phyloP scores from a whole-genome alignment of 1,140 invertebrate genomes.

The Zaprionus africanus region DNA sequence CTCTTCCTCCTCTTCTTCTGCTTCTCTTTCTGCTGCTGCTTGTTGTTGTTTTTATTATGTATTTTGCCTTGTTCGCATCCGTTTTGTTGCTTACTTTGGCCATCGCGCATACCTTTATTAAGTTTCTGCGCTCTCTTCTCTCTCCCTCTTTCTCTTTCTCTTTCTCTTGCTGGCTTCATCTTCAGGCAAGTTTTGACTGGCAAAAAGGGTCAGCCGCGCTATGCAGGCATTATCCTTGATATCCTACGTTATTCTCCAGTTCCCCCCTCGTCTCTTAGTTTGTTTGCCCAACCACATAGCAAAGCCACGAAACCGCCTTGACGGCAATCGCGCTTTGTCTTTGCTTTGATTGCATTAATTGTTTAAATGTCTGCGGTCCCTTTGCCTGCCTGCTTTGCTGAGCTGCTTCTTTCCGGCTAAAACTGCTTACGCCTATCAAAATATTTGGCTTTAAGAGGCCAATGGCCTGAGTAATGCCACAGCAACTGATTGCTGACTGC shows the following conservation, averaged over 20 bases:
- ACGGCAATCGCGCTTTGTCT: constrained; percentile 47
- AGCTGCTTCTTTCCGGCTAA: not conserved
- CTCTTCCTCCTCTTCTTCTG: not conserved
- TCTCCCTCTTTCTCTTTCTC: not conserved
- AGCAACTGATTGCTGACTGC: not conserved
- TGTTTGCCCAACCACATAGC: not conserved
- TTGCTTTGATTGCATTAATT: constrained; percentile 59
- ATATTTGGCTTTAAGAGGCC: constrained; percentile 15
- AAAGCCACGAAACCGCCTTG: constrained; percentile 32
- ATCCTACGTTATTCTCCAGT: too few relatives aligned
- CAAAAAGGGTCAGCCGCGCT: constrained; percentile 30
- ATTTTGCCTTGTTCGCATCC: not conserved
- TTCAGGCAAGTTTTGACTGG: constrained; percentile 53
- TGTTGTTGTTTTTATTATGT: constrained; percentile 12
- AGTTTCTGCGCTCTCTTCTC: constrained; percentile 47
- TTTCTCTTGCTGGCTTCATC: constrained; percentile 23
- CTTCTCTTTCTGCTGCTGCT: constrained; percentile 5
- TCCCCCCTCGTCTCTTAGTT: not conserved
- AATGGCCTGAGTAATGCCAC: not conserved
- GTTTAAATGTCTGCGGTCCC: constrained; percentile 46
- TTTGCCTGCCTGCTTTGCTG: not conserved
- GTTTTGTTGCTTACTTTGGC: constrained; percentile 71
- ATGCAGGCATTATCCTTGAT: not conserved
- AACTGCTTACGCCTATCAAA: constrained; percentile 18
- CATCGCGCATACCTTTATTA: constrained; percentile 68